Evolutionary conservation across 2,113 vertebrate genomes (phyloP), one percentile per base, ranked within the genome.

Genomic region (Motacilla tschutschensis): DNA sequence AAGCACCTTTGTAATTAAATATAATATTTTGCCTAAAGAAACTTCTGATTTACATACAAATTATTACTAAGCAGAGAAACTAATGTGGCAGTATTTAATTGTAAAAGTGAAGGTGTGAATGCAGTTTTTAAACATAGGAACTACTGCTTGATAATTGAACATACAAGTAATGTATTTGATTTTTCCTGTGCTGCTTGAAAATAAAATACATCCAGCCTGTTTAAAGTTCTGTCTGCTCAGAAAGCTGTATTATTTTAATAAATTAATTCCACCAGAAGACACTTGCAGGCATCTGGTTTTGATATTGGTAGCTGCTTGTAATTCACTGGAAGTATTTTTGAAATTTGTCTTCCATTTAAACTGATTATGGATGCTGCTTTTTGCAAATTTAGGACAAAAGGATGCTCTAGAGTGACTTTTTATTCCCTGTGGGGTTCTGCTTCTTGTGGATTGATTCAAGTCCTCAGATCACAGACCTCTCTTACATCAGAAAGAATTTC

Each of bases 181-280:
- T 95, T 87, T 54, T 90, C 84, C 83, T 82, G 48, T 84, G 71
- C 64, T 83, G 80, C 88, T 93, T 88, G 64, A 74, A 74, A 92
- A 84, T 93, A 90, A 79, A 92, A 93, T 46, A 88, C 40, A 84
- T 51, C 55, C 63, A 85, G 66, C 50, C 50, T 69, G 22, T 78
- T 51, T 53, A 36, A 88, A 87, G 70, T 25, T 85, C 60, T 5
- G 1, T 82, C 79, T 94, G 65, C 60, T 89, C 46, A 54, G 70
- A 82, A 82, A 79, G 46, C 58, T 88, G 43, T 62, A 33, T 92
- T 88, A 55, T 72, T 92, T 87, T 64, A 72, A 58, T 54, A 71
- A 69, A 31, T 48, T 22, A 58, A 62, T 79, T 53, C 51, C 36
- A 55, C 19, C n/a, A 40, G 58, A 62, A 87, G 55, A 77, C 28